Evolutionary conservation across 2,113 vertebrate genomes (phyloP), one percentile per base, ranked within the genome.

Genomic region (Apteryx mantelli): DNA sequence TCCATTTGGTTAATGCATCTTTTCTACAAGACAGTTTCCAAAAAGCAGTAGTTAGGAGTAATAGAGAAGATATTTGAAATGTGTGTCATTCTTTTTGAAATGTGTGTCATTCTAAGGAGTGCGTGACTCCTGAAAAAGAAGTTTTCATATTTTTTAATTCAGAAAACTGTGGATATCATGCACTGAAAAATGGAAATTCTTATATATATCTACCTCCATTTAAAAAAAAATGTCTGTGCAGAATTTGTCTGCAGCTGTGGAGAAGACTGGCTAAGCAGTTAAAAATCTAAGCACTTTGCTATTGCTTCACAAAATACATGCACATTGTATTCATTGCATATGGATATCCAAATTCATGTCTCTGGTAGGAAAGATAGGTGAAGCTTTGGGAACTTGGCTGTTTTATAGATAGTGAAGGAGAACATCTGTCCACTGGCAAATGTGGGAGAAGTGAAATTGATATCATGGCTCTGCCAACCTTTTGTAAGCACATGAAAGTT

Each of bases 371-470:
- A 25, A 84, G 13, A n/a, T 8, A 55, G 38, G 13, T 40, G 61
- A 88, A 38, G 24, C 25, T 86, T 77, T 73, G 77, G 38, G 21
- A 86, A 61, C 78, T 52, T n/a, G 55, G 7, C 32, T 64, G 32
- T 61, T 89, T 84, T 89, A 69, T 95, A 56, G 93, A 94, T 89
- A 83, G 88, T 91, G 20, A n/a, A 93, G n/a, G 40, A 77, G 42
- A 79, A 89, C 61, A 84, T 94, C 86, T 97, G 92, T 75, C 60
- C 4, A 7, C 56, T 56, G 65, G 69, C 48, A 82, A 78, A 75
- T 52, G 52, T 8, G 38, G 69, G 48, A 86, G 77, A 60, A 68
- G 30, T 40, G n/a, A 56, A 71, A 84, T 1, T 42, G 25, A 7
- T 89, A 36, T 5, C 20, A 46, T 28, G 25, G 25, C 30, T 87